Conservation (phyloP, 1,140 invertebrate genomes). For the Drosophila triauraria region DNA sequence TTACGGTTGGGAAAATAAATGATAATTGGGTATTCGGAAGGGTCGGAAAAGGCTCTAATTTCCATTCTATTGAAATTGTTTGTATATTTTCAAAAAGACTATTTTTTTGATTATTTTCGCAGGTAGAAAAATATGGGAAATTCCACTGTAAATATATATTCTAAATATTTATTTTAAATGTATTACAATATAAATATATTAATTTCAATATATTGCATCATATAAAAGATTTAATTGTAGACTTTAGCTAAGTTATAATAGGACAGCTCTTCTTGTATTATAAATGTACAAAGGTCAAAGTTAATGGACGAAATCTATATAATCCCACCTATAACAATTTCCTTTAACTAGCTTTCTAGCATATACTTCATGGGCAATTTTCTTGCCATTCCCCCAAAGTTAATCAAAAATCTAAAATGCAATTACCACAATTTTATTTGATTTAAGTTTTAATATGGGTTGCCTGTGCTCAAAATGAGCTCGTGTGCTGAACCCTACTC, state of each 20-base stretch:
- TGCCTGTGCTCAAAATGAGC: neutral
- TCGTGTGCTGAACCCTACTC: conserved; percentile 4
- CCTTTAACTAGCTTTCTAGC: neutral
- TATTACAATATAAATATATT: no score
- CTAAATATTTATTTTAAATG: no score
- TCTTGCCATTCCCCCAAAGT: neutral
- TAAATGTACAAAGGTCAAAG: no score
- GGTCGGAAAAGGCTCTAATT: neutral
- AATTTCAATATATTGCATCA: no score
- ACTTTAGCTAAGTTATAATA: neutral
- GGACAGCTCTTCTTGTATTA: no score
- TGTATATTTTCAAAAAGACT: no score
- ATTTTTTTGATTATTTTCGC: no score
- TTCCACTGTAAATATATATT: no score
- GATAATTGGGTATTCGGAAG: neutral
- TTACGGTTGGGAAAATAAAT: neutral
- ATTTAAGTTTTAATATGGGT: neutral
- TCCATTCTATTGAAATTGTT: neutral
- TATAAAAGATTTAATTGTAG: no score
- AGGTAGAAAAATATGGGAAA: no score
- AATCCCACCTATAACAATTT: neutral
- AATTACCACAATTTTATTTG: conserved; percentile 9
- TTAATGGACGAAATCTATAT: no score
- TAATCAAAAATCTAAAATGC: neutral
- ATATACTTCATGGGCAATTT: no score